phyloP scores from a whole-genome alignment of 2,797 vertebrate genomes.

The Tokudaia muenninki region DNA sequence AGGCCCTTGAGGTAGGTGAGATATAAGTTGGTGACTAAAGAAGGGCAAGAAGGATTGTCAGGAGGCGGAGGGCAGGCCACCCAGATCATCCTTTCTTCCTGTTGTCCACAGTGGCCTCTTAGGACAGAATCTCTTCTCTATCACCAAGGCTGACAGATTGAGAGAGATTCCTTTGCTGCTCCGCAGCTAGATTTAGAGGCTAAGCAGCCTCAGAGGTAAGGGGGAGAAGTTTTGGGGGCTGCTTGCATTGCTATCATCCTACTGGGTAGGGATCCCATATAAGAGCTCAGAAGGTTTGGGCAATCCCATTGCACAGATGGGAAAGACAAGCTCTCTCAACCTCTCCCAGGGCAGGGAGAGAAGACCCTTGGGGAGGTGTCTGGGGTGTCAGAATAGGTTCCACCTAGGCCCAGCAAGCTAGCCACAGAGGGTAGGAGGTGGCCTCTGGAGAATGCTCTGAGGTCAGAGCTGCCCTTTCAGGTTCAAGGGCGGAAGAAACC shows the following conservation, averaged over 20 bases:
- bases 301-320: background rate
- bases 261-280: background rate
- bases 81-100: background rate
- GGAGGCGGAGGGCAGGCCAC: background rate
- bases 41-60: background rate
- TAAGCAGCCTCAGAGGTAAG: background rate
- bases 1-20: background rate
- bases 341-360: background rate
- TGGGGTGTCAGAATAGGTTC: background rate
- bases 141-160: background rate
- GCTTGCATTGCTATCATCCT: background rate
- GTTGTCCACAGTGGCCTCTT: background rate
- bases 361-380: background rate
- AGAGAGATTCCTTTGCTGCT: background rate
- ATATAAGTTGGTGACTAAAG: background rate
- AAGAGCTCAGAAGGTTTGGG: background rate
- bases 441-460: slow-evolving; percentile 11
- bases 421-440: background rate
- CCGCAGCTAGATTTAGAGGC: background rate
- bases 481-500: background rate
- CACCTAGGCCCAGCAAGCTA: background rate
- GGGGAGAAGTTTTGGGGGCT: background rate
- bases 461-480: background rate
- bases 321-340: background rate
- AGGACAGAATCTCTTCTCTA: background rate